phyloP scores from a whole-genome alignment of 2,888 invertebrate genomes.

The Rhimphoctona megacephalus region DNA sequence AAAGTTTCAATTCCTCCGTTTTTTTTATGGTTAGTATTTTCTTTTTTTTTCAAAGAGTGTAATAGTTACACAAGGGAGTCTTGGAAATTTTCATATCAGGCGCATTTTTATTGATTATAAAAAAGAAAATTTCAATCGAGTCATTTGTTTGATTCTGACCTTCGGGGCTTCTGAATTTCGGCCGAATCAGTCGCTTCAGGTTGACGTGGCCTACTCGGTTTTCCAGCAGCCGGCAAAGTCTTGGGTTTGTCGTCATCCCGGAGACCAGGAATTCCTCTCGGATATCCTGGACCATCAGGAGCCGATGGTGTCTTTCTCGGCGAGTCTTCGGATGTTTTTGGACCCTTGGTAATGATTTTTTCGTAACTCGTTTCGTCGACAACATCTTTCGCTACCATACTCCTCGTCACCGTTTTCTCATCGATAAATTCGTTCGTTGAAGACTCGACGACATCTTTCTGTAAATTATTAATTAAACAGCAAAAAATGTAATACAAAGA shows the following conservation, averaged over 20 bases:
- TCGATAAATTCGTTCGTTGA: constrained; percentile 79
- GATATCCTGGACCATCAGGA: constrained; percentile 78
- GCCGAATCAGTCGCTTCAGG: constrained; percentile 72
- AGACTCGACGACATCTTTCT: constrained; percentile 81
- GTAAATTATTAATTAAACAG: constrained; percentile 56
- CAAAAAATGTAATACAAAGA: neutral
- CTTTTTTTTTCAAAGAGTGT: too few relatives aligned
- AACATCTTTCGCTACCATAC: constrained; percentile 81
- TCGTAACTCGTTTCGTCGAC: constrained; percentile 78
- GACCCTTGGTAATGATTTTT: constrained; percentile 70
- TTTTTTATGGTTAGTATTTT: too few relatives aligned
- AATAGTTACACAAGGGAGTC: too few relatives aligned
- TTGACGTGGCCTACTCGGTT: constrained; percentile 77
- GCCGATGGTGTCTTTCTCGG: constrained; percentile 70
- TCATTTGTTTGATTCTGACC: constrained; percentile 66
- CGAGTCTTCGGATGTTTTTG: constrained; percentile 70
- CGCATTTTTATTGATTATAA: neutral
- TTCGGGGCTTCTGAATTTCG: constrained; percentile 69
- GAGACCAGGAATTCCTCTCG: constrained; percentile 79
- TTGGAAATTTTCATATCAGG: too few relatives aligned
- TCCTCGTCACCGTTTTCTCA: constrained; percentile 79
- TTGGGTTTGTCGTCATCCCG: constrained; percentile 80
- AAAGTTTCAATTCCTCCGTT: neutral
- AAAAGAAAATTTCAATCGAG: neutral
- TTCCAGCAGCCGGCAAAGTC: constrained; percentile 79